phyloP scores from a whole-genome alignment of 2,113 vertebrate species.

The Vidua chalybeata region DNA sequence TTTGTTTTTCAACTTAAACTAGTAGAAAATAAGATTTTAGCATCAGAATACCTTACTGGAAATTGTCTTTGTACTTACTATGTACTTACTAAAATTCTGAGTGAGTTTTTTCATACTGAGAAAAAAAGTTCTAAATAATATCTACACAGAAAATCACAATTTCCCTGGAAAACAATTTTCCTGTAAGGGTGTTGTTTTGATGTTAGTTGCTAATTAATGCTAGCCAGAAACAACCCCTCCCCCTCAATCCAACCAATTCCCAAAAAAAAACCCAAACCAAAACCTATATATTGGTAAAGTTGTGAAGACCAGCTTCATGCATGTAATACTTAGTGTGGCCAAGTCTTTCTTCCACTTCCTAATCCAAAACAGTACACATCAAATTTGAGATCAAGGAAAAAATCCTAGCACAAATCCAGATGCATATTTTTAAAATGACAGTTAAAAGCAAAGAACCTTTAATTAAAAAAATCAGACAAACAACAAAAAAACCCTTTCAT shows the following conservation, averaged over 20 bases:
- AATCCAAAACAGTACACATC: not conserved
- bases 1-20: not conserved
- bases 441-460: not conserved
- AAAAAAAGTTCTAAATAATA: not conserved
- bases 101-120: not conserved
- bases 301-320: not conserved
- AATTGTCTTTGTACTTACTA: not conserved
- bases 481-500: not conserved
- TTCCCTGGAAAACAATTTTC: not conserved
- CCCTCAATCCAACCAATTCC: rapidly evolving
- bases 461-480: not conserved
- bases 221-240: not conserved
- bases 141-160: not conserved
- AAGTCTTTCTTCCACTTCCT: not conserved
- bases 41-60: not conserved
- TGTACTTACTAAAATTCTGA: not conserved
- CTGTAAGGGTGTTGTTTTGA: not conserved
- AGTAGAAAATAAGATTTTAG: not conserved
- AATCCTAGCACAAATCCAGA: not conserved
- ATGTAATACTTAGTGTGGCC: not conserved
- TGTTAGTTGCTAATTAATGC: not conserved
- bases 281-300: not conserved
- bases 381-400: not conserved
- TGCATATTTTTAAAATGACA: not conserved
- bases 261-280: not conserved